Percentiles rank a stretch among this genome's conserved stretches.
phyloP scores from a whole-genome alignment of 2,797 vertebrate genomes.

The Acropternis orthonyx region DNA sequence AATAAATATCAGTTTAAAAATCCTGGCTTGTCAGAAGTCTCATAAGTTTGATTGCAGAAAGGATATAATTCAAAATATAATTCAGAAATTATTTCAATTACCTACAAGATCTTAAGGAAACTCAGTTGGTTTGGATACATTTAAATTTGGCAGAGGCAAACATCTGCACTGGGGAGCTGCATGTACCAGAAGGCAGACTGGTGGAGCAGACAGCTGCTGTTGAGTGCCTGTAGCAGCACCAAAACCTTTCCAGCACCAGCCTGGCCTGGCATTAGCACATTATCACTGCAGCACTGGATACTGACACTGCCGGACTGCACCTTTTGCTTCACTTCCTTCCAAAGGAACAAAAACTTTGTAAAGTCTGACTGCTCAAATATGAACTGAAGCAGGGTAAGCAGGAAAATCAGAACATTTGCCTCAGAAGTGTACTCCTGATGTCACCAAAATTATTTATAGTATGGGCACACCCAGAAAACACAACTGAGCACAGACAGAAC shows the following conservation, averaged over 20 bases:
- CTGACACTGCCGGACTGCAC: fast-evolving
- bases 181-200: background rate
- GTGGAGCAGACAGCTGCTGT: background rate
- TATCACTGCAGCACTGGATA: background rate
- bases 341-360: background rate
- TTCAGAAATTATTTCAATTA: background rate
- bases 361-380: background rate
- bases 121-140: background rate
- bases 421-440: background rate
- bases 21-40: background rate
- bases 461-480: background rate
- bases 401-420: background rate
- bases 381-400: background rate
- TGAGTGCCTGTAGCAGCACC: background rate
- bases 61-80: background rate
- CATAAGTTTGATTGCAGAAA: fast-evolving
- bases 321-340: background rate
- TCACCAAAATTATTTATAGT: background rate
- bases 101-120: background rate
- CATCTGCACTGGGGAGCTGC: background rate
- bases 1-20: background rate
- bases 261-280: background rate
- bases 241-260: background rate
- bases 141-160: background rate
- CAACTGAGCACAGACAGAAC: background rate